phyloP scores from a whole-genome alignment of 2,888 invertebrate genomes.

The Merodon equestris region DNA sequence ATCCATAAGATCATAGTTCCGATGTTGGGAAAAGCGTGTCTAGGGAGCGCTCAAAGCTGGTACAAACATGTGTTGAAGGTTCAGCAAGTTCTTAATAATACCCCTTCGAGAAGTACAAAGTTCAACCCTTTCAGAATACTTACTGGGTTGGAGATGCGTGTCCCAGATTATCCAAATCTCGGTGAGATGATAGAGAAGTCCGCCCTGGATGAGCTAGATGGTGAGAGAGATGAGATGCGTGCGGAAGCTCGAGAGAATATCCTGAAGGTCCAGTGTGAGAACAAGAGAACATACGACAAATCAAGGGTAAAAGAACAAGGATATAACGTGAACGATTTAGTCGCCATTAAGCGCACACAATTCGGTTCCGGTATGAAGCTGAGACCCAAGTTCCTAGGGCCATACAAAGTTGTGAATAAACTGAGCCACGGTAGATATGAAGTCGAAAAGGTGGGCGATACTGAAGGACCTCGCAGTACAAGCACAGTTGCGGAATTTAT shows the following conservation, averaged over 20 bases:
- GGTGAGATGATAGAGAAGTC: no score
- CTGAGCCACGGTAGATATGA: neutral
- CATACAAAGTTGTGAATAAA: conserved; percentile 25
- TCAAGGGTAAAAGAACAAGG: neutral
- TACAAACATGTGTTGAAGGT: neutral
- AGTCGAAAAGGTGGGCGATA: no score
- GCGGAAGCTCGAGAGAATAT: conserved; percentile 7
- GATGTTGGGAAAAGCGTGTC: no score
- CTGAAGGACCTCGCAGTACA: neutral
- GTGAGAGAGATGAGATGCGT: neutral
- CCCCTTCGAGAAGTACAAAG: neutral
- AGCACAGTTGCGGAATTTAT: conserved; percentile 22
- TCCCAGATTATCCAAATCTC: no score
- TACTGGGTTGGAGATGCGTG: no score
- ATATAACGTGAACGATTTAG: conserved; percentile 27
- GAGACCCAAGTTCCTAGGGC: conserved; percentile 38
- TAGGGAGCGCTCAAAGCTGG: neutral
- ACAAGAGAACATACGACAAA: conserved; percentile 3
- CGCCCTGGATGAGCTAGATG: no score
- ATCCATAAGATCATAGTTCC: neutral
- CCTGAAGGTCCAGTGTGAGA: conserved; percentile 21
- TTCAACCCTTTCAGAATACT: neutral
- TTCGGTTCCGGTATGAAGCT: conserved; percentile 39
- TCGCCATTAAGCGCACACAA: conserved; percentile 50
- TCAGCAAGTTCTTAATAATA: neutral